These are phyloP conservation scores for Brachyhypopomus occidentalis DNA, from an alignment of 2,113 vertebrate genomes.

Conservation along the genomic window DNA sequence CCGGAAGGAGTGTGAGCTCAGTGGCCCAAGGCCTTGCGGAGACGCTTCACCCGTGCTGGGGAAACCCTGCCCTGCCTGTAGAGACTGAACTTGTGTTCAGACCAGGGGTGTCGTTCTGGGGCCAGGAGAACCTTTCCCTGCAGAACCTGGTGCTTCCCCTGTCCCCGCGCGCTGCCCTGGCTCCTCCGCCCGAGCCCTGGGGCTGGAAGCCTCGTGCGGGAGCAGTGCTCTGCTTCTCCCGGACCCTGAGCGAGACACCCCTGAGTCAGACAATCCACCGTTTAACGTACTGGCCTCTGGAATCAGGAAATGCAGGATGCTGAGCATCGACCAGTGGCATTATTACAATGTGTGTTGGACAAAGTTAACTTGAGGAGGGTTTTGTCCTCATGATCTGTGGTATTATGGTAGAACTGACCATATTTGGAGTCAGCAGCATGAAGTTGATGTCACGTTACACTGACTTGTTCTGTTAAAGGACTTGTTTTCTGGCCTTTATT, in stretches of 20 bases:
- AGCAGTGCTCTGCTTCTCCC: not conserved
- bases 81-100: constrained; percentile 1
- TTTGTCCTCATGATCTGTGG: constrained; percentile 65
- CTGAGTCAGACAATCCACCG: constrained; percentile 59
- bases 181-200: not conserved
- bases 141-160: not conserved
- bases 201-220: not conserved
- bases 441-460: constrained; percentile 62
- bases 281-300: constrained; percentile 59
- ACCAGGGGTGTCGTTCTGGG: not conserved
- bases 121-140: not conserved
- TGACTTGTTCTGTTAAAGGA: constrained; percentile 52
- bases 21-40: not conserved
- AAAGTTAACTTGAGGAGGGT: constrained; percentile 29
- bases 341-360: constrained; percentile 55
- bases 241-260: not conserved
- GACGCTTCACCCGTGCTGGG: not conserved
- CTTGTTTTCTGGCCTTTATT: constrained; percentile 62
- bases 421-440: constrained; percentile 66
- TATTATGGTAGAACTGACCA: constrained; percentile 61
- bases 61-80: not conserved
- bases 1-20: not conserved
- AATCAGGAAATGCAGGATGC: constrained; percentile 72
- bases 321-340: constrained; percentile 71
- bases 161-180: not conserved